Evolutionary conservation across 92 coral and sea anemone species (phyloP).

Genomic region (Zoanthus solanderi): DNA sequence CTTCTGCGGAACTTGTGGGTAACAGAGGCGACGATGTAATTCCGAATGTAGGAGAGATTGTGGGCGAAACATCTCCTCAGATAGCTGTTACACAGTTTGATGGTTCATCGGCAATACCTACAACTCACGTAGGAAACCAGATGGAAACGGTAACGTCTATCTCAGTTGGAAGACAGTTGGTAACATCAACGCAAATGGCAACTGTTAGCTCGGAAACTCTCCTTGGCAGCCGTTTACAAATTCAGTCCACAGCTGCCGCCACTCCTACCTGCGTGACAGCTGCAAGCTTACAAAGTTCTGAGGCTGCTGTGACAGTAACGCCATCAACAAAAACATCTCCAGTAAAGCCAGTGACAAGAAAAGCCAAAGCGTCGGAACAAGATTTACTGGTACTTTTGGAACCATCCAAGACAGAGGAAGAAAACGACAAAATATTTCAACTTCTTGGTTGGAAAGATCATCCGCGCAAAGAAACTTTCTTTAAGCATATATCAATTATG

Average conservation of each 20-base stretch:
- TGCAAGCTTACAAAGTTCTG: constrained; percentile 10
- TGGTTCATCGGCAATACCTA: constrained; percentile 20
- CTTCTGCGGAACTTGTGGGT: constrained; percentile 13
- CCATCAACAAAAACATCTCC: constrained; percentile 8
- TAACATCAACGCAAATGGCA: constrained; percentile 42
- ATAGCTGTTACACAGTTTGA: constrained; percentile 33
- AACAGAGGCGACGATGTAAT: constrained; percentile 30
- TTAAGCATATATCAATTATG: constrained; percentile 77
- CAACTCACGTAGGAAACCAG: constrained; percentile 39
- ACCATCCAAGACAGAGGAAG: constrained; percentile 52
- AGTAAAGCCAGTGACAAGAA: constrained; percentile 37
- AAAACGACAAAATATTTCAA: constrained; percentile 81
- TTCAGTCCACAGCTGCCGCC: constrained; percentile 32
- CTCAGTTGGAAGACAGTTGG: constrained; percentile 50
- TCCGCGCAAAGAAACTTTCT: constrained; percentile 57
- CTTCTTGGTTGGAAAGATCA: constrained; percentile 66
- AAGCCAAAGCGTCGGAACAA: constrained; percentile 54
- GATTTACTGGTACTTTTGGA: constrained; percentile 70
- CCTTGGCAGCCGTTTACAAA: constrained; percentile 16
- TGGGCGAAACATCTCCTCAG: not conserved
- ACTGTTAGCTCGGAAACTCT: constrained; percentile 24
- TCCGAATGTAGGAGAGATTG: constrained; percentile 26
- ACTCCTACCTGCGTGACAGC: constrained; percentile 41
- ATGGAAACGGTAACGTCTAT: constrained; percentile 44
- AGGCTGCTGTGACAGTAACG: constrained; percentile 25